These are phyloP conservation scores for Stomatorhinus walkeri DNA, from an alignment of 2,797 vertebrate species.

Conservation along the genomic window DNA sequence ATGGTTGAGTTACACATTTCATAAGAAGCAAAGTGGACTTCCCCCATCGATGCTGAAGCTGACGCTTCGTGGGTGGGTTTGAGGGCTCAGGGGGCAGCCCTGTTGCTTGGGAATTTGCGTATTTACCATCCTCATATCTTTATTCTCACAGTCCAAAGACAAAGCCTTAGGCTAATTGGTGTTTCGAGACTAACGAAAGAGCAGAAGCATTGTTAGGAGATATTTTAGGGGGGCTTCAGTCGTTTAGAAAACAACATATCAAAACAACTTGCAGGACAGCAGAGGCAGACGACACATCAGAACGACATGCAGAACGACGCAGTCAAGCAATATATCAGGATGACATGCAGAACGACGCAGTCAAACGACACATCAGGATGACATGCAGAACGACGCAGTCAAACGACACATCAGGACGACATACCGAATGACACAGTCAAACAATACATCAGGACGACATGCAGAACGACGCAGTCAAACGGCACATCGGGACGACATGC, in stretches of 20 bases:
- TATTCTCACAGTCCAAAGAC: neutral
- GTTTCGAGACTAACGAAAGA: neutral
- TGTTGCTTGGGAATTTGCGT: neutral
- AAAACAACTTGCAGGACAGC: neutral
- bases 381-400: neutral
- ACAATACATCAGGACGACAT: no score
- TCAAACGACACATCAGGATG: no score
- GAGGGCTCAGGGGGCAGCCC: neutral
- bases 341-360: no score
- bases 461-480: no score
- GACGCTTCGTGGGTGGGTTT: neutral
- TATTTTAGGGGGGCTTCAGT: neutral
- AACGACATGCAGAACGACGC: no score
- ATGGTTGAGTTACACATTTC: neutral
- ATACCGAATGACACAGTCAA: neutral
- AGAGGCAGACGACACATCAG: neutral
- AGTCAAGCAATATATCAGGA: no score
- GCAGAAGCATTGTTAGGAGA: neutral
- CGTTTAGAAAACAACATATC: neutral
- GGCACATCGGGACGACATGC: no score
- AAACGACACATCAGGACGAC: neutral
- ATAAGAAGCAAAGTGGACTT: neutral
- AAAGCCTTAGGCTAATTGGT: neutral
- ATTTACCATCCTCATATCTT: neutral
- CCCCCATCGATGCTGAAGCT: neutral